These are phyloP conservation scores for Chrysemys picta DNA, from an alignment of 2,113 vertebrate genomes.

Conservation along the genomic window DNA sequence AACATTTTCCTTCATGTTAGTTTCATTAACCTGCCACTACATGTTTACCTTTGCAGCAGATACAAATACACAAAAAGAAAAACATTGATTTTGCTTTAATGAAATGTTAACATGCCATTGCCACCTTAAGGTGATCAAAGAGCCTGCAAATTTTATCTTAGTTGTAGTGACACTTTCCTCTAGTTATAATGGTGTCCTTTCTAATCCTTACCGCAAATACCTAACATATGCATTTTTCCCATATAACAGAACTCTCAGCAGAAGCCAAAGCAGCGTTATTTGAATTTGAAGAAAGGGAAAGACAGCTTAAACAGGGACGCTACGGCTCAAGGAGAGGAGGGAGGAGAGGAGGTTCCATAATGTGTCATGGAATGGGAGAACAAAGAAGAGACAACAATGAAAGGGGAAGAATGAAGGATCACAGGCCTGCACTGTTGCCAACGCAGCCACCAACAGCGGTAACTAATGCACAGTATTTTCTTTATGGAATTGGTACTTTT, in stretches of 20 bases:
- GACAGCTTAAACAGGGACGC: slow-evolving; percentile 88
- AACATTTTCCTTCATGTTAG: neutral
- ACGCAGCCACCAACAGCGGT: slow-evolving; percentile 89
- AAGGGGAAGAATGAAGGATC: slow-evolving; percentile 88
- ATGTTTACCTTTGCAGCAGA: neutral
- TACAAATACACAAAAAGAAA: neutral
- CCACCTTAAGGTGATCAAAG: slow-evolving; percentile 38
- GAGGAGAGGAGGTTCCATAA: slow-evolving; percentile 82
- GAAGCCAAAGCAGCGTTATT: slow-evolving; percentile 93
- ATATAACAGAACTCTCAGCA: slow-evolving; percentile 90
- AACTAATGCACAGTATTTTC: slow-evolving; percentile 47
- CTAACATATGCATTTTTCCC: slow-evolving; percentile 27
- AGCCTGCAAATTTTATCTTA: neutral
- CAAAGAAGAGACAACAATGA: slow-evolving; percentile 85
- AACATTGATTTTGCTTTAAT: slow-evolving; percentile 13
- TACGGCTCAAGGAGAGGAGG: slow-evolving; percentile 85
- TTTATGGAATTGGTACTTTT: neutral
- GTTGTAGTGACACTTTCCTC: neutral
- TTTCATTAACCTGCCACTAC: slow-evolving; percentile 6
- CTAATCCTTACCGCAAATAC: neutral
- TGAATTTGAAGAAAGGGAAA: slow-evolving; percentile 92
- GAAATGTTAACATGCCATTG: slow-evolving; percentile 61
- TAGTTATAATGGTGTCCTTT: neutral
- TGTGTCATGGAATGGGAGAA: slow-evolving; percentile 83
- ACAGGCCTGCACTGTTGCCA: slow-evolving; percentile 85